Percentiles rank a stretch among this genome's conserved stretches.
phyloP scores from a whole-genome alignment of 2,797 vertebrate genomes.

The Sitta carolinensis region DNA sequence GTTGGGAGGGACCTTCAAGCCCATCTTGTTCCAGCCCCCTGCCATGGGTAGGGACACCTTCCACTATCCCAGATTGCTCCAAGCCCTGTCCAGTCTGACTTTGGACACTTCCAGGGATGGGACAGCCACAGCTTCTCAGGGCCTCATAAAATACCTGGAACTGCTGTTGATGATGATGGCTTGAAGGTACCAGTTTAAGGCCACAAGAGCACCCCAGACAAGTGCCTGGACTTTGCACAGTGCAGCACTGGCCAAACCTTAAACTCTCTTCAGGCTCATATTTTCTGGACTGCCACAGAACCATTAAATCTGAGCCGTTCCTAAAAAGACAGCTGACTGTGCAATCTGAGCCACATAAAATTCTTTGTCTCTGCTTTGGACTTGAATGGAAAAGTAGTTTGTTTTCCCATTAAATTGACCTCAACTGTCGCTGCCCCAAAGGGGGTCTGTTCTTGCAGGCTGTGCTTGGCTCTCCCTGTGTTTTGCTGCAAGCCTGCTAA shows the following conservation, averaged over 20 bases:
- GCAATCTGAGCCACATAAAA: background rate
- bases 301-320: background rate
- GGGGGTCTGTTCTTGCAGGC: constrained; percentile 42
- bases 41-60: background rate
- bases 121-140: background rate
- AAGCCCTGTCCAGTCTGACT: accelerated
- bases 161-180: background rate
- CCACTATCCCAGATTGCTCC: background rate
- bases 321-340: constrained; percentile 50
- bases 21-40: accelerated
- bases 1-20: background rate
- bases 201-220: background rate
- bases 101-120: background rate
- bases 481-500: background rate
- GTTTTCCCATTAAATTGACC: constrained; percentile 10
- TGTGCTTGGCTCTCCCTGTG: background rate
- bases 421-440: constrained; percentile 9
- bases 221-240: background rate
- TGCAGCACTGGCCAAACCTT: background rate
- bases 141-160: background rate
- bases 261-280: background rate
- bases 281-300: background rate
- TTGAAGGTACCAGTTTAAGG: background rate
- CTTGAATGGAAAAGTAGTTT: constrained; percentile 48
- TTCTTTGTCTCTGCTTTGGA: constrained; percentile 35